Evolutionary conservation across 2,797 vertebrate species (phyloP).

Genomic region (Pseudopleuronectes americanus): DNA sequence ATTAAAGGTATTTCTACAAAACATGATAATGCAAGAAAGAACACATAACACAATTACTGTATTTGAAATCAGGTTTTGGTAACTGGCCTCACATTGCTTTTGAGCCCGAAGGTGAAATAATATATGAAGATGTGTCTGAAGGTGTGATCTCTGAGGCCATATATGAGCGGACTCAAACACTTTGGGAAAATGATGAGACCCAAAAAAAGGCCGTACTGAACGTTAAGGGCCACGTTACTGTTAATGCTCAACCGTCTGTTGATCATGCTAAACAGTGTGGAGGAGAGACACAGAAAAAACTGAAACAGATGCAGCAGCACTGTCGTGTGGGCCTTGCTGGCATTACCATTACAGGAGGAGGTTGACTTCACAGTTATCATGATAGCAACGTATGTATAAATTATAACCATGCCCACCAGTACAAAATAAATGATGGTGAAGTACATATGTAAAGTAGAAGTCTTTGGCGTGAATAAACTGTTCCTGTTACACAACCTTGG

Average conservation of each 20-base stretch:
- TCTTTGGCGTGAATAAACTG: conserved; percentile 2
- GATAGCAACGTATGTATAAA: conserved; percentile 65
- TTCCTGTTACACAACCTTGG: conserved; percentile 15
- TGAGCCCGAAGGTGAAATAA: conserved; percentile 61
- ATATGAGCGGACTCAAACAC: conserved; percentile 74
- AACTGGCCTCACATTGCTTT: background rate
- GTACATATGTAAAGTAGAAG: conserved; percentile 17
- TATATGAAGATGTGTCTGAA: conserved; percentile 63
- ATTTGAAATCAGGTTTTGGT: conserved; percentile 1
- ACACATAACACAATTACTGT: background rate
- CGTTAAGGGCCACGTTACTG: background rate
- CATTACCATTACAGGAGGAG: background rate
- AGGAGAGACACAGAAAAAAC: conserved; percentile 62
- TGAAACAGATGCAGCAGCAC: conserved; percentile 70
- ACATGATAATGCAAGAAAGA: background rate
- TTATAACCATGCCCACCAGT: conserved; percentile 46
- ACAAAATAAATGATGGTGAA: conserved; percentile 55
- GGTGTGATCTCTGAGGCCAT: conserved; percentile 72
- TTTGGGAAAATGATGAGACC: conserved; percentile 69
- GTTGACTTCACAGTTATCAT: conserved; percentile 46
- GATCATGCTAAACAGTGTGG: conserved; percentile 51
- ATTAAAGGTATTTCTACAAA: background rate
- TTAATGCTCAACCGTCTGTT: background rate
- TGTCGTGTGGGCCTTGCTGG: conserved; percentile 54
- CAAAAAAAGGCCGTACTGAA: conserved; percentile 60